Percentiles rank a stretch among this genome's conserved stretches.
Conservation (phyloP, 2,113 vertebrate species). For the Corydoras sp. region DNA sequence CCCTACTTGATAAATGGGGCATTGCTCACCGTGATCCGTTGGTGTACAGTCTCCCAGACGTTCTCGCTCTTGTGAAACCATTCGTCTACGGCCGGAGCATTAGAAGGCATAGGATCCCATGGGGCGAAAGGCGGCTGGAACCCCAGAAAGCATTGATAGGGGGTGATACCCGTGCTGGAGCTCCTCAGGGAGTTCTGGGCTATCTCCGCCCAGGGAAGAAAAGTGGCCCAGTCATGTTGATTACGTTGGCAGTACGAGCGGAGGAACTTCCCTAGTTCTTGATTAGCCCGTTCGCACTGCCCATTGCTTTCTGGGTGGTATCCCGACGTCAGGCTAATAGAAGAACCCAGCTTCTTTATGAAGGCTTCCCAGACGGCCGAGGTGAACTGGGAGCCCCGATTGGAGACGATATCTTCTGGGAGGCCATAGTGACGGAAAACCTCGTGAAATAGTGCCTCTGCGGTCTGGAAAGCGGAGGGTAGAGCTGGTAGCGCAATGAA, state of each 20-base stretch:
- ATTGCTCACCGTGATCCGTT: too few species aligned
- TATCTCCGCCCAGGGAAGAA: background rate
- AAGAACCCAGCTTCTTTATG: background rate
- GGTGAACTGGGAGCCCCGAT: background rate
- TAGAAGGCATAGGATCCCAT: background rate
- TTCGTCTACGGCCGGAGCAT: background rate
- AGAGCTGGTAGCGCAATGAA: too few species aligned
- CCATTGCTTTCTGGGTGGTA: background rate
- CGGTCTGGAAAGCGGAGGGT: too few species aligned
- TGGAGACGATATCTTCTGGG: background rate
- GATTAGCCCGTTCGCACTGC: background rate
- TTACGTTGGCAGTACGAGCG: too few species aligned
- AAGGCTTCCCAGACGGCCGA: background rate
- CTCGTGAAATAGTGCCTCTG: too few species aligned
- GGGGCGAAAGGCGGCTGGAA: background rate
- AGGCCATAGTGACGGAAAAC: background rate
- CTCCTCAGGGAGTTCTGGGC: background rate
- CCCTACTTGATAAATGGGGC: too few species aligned
- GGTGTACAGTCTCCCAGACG: background rate
- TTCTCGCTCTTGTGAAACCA: background rate
- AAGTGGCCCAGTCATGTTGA: too few species aligned
- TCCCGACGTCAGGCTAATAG: background rate
- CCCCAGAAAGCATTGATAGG: background rate
- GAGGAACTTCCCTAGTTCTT: background rate
- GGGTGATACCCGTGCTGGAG: background rate